Base-by-base conservation (phyloP, 1,140 invertebrate genomes). In the Lysiphlebus fabarum region DNA sequence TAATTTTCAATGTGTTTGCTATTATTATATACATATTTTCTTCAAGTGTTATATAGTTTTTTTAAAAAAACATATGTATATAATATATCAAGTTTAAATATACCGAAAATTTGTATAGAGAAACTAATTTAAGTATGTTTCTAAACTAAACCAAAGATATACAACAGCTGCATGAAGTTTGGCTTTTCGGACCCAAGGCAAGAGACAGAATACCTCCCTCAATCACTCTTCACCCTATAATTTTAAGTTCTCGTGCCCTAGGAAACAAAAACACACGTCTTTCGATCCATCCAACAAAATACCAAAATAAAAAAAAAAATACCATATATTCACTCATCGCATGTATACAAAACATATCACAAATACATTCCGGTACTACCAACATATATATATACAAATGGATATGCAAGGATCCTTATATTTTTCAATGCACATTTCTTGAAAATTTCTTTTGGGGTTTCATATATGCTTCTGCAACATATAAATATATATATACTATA, bases 201-300 rank as follows among this genome's bases (percentile, higher is more conserved):
- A 38, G 49, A 48, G 53, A 60, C 54, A 55, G 38, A 7, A 26
- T 49, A 12, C 53, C 53, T 47, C 56, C 45, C 54, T 58, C 54
- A 51, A 59, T 62, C 61, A 62, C 61, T 62, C 61, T 38, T 37
- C 56, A 59, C 56, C 49, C 51, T 48, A 17, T 59, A 62, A 62
- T 62, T 59, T 53, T 12, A 14, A 17, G 38, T 51, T 47, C 38
- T 40, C 17, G 36, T 33, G 47, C 48, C 14, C 44, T 49, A 12
- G 47, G 41, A 38, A 56, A 51, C 49, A 51, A 51, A 49, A 49
- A 49, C 47, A 49, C 26, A 51, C 49, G 38, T 37, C 12, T 12
- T 51, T 38, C 12, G 49, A 51, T 26, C 17, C 49, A 37, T 34
- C 36, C 2, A 40, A 40, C 36, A 36, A 36, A 51, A 51, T 37